phyloP scores from a whole-genome alignment of 2,797 vertebrate genomes.

The Cossypha polioptera region DNA sequence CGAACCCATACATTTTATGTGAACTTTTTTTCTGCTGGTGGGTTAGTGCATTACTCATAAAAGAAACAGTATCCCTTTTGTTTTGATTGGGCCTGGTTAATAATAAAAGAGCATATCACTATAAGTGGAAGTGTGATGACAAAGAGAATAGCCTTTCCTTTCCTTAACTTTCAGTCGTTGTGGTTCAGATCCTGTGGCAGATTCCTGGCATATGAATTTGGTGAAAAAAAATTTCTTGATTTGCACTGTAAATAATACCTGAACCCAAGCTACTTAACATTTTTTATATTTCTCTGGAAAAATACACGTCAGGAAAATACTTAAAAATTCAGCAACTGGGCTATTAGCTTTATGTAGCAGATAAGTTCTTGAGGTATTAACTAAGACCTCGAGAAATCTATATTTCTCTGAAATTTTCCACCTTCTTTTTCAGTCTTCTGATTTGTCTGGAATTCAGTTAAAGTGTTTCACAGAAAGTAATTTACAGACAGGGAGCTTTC shows the following conservation, averaged over 20 bases:
- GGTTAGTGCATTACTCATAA: conserved; percentile 93
- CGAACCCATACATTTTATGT: conserved; percentile 81
- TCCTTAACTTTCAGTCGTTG: conserved; percentile 33
- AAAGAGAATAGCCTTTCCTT: conserved; percentile 61
- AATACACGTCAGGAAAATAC: neutral
- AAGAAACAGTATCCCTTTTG: conserved; percentile 95
- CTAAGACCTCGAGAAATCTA: neutral
- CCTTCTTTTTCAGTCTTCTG: neutral
- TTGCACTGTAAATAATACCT: conserved; percentile 32
- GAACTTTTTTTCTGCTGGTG: conserved; percentile 81
- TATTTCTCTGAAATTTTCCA: conserved; percentile 8
- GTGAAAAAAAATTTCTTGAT: neutral
- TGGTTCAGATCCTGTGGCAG: conserved; percentile 44
- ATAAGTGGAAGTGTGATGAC: conserved; percentile 70
- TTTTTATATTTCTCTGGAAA: conserved; percentile 14
- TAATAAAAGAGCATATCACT: conserved; percentile 82
- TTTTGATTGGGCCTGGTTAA: conserved; percentile 89
- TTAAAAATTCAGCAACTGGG: neutral
- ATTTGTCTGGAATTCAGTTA: neutral
- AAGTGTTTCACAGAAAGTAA: conserved; percentile 20
- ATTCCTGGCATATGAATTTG: conserved; percentile 27
- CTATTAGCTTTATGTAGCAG: neutral
- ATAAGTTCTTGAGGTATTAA: neutral
- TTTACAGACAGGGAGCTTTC: neutral
- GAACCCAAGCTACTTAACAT: conserved; percentile 10